Percentiles rank a stretch among this genome's conserved stretches.
Conservation (phyloP, 2,888 invertebrate genomes). For the Xestoiulus laeticollis region DNA sequence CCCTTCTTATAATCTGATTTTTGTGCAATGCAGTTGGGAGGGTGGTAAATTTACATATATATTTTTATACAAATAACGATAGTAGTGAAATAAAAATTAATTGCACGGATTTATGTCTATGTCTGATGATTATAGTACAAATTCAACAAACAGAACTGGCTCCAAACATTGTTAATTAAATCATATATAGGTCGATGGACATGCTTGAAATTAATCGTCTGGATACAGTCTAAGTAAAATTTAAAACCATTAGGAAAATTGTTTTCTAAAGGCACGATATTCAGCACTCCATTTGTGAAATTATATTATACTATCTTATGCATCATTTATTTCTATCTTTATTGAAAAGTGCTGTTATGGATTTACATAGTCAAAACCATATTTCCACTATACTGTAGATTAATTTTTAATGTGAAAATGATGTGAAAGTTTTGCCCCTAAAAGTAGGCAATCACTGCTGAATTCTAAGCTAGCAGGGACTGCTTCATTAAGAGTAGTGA, state of each 20-base stretch:
- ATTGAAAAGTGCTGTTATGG: neutral
- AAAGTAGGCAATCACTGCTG: too few relatives aligned
- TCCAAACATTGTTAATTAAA: neutral
- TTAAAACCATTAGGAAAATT: constrained; percentile 13
- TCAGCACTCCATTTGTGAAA: neutral
- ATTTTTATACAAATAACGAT: neutral
- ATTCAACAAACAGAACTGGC: neutral
- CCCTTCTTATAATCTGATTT: neutral
- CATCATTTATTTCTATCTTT: neutral
- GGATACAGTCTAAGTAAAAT: neutral
- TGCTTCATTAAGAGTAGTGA: too few relatives aligned
- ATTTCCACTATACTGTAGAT: too few relatives aligned
- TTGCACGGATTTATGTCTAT: neutral
- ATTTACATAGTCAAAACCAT: neutral
- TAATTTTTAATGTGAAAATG: too few relatives aligned
- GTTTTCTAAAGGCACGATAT: neutral
- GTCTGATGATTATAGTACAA: neutral
- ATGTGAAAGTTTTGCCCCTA: too few relatives aligned
- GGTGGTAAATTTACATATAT: neutral
- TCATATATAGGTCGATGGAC: neutral
- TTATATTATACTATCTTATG: neutral
- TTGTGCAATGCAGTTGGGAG: neutral
- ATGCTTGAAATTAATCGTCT: neutral
- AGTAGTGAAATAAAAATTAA: constrained; percentile 13
- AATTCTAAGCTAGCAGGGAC: too few relatives aligned